Conservation (phyloP, 2,888 invertebrate species). For the Cataglyphis altisquamis region DNA sequence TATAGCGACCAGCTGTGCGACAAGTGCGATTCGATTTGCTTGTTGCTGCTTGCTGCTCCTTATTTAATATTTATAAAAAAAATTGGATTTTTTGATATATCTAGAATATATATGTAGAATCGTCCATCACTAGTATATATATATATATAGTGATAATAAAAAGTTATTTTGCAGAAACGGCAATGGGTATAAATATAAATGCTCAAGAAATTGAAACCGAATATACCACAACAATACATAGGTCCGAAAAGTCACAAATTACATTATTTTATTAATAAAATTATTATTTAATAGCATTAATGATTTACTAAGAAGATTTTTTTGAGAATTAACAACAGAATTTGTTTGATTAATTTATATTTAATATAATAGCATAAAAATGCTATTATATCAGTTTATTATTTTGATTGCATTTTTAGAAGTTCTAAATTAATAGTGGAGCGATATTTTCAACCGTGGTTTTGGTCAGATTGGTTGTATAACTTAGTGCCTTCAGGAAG, state of each 20-base stretch:
- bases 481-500: slow-evolving; percentile 69
- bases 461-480: slow-evolving; percentile 71
- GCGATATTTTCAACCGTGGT: slow-evolving; percentile 73
- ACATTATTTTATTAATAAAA: background rate
- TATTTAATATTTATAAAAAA: no score
- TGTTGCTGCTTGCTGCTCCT: no score
- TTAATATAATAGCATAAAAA: no score
- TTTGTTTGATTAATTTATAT: background rate
- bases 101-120: no score
- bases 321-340: background rate
- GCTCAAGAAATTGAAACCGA: slow-evolving; percentile 86
- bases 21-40: no score
- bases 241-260: background rate
- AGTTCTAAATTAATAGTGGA: slow-evolving; percentile 59
- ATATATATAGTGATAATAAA: no score
- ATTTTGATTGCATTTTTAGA: slow-evolving; percentile 49
- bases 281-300: background rate
- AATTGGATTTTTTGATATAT: background rate
- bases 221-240: slow-evolving; percentile 87
- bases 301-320: background rate
- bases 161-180: slow-evolving; percentile 87
- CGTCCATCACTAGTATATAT: no score
- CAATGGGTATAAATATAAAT: slow-evolving; percentile 89
- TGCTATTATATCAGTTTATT: background rate
- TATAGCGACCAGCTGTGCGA: background rate